A percentile compares a stretch with the other conserved stretches of the same genome.
These are phyloP conservation scores for Drosophila pseudoananassae DNA, from an alignment of 1,140 invertebrate species.

Conservation along the genomic window DNA sequence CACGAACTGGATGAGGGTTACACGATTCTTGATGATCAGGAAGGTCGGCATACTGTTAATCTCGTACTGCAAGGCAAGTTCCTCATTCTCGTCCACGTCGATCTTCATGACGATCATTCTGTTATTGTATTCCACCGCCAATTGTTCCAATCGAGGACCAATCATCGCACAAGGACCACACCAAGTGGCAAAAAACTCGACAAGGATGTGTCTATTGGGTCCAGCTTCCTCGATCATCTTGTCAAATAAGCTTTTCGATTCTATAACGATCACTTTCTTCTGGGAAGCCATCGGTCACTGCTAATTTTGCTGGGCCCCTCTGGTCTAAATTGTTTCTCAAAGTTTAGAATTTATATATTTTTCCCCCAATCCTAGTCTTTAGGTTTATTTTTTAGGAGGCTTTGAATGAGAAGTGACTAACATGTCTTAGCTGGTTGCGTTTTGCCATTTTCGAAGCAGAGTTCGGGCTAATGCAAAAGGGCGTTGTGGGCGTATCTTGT, in stretches of 20 bases:
- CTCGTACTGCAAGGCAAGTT: conserved; percentile 91
- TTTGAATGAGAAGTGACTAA: conserved; percentile 18
- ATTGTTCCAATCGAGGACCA: conserved; percentile 90
- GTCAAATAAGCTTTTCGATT: conserved; percentile 88
- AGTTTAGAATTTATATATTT: background rate
- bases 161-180: conserved; percentile 97
- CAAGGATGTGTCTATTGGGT: conserved; percentile 91
- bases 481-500: too few species aligned
- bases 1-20: conserved; percentile 90
- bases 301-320: conserved; percentile 5
- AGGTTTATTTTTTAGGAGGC: background rate
- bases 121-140: conserved; percentile 85
- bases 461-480: conserved; percentile 3
- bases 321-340: conserved; percentile 1
- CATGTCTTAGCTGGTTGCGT: conserved; percentile 24
- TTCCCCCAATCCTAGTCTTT: background rate
- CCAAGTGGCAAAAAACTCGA: conserved; percentile 89
- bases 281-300: conserved; percentile 38
- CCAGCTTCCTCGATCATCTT: conserved; percentile 90
- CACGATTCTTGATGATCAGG: conserved; percentile 92
- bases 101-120: conserved; percentile 88
- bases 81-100: conserved; percentile 96
- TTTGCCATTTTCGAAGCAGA: conserved; percentile 6
- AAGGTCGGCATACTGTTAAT: conserved; percentile 97
- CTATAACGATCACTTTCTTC: conserved; percentile 55